phyloP scores from a whole-genome alignment of 1,140 invertebrate species.

The Ditylenchus dipsaci region DNA sequence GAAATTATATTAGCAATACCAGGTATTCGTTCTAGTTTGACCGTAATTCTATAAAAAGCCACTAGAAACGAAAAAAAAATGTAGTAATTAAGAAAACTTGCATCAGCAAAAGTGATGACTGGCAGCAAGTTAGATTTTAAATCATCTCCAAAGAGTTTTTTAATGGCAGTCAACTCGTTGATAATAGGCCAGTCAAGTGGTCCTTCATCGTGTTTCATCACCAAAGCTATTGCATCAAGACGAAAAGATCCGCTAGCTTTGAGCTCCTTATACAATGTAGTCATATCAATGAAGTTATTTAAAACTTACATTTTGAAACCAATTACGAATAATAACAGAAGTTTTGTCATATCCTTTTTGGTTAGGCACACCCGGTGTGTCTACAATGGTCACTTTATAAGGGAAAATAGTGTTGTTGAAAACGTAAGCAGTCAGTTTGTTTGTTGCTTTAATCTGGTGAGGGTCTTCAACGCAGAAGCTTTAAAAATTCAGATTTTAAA shows the following conservation, averaged over 20 bases:
- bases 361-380: slow-evolving; percentile 25
- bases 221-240: slow-evolving; percentile 15
- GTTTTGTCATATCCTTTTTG: slow-evolving; percentile 16
- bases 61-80: not conserved
- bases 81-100: not conserved
- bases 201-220: slow-evolving; percentile 11
- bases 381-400: slow-evolving; percentile 26
- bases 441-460: not conserved
- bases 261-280: too few species aligned
- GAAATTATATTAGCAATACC: too few species aligned
- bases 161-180: slow-evolving; percentile 12
- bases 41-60: too few species aligned
- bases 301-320: slow-evolving; percentile 18
- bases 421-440: slow-evolving; percentile 18
- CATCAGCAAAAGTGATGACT: slow-evolving; percentile 18
- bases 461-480: slow-evolving; percentile 26
- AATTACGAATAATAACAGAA: slow-evolving; percentile 14
- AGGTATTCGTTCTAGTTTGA: too few species aligned
- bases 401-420: slow-evolving; percentile 29
- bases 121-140: slow-evolving; percentile 13
- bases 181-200: slow-evolving; percentile 13
- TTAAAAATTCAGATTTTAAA: not conserved
- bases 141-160: slow-evolving; percentile 16
- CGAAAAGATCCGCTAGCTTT: slow-evolving; percentile 3
- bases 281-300: too few species aligned